Base-by-base conservation (phyloP, 2,113 vertebrate species). In the Reinhardtius hippoglossoides region DNA sequence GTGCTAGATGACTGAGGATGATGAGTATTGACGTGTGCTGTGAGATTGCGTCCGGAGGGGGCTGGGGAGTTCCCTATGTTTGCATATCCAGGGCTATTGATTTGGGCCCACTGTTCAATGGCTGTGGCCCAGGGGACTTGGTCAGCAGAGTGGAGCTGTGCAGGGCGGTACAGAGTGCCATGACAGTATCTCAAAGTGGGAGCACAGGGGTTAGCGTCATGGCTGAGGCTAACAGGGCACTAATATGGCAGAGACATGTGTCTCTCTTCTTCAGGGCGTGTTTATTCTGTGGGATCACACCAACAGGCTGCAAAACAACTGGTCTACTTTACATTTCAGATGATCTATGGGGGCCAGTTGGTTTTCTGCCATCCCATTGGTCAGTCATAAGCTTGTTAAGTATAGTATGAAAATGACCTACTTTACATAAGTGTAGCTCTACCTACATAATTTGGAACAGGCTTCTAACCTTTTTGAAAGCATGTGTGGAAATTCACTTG, bases 41-140 rank as follows among this genome's bases (percentile, higher is more conserved):
- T 80, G 87, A 91, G 88, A 91, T 91, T 91, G 74, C 59, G 79
- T 91, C 90, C 87, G 73, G 88, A 85, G 89, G 86, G 89, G 89
- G 91, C 80, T 68, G 87, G 86, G 90, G 87, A 81, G 87, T 88
- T 88, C 84, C 80, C 87, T 74, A 67, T 93, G 91, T 93, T 93
- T 91, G 90, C 91, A 86, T 81, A 88, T 91, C 86, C 76, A 88
- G 72, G 74, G 73, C 79, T 90, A 92, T 94, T 88, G 93, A 94
- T 93, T 82, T 67, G 52, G 55, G 61, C 74, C 82, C 65, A 67
- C 81, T 67, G 82, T 92, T 93, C 91, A 87, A 93, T 93, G 79
- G 54, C 87, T 74, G 42, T 79, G 80, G 74, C 90, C 88, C 87
- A 48, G 70, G 88, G 89, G 90, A 85, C 52, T 63, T n/a, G 62